Evolutionary conservation across 2,113 vertebrate species (phyloP).

Genomic region (Catharus minimus): DNA sequence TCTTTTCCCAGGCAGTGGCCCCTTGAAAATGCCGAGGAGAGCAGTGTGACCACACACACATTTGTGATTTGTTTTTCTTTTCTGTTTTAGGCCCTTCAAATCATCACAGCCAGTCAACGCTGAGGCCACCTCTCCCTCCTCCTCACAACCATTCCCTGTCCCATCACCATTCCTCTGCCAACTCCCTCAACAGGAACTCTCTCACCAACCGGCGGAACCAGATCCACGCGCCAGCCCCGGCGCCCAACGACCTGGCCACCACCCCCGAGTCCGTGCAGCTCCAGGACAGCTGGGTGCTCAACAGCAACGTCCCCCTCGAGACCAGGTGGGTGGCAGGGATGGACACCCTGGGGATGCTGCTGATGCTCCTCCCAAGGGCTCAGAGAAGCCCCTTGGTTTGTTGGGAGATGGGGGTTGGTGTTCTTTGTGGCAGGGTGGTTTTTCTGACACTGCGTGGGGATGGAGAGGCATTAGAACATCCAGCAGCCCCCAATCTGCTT

Average conservation of each 20-base stretch:
- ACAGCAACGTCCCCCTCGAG: constrained; percentile 96
- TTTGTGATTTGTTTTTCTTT: constrained; percentile 7
- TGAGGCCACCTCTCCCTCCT: constrained; percentile 93
- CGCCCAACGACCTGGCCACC: constrained; percentile 91
- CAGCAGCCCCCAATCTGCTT: not conserved
- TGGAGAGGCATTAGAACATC: not conserved
- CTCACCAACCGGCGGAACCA: constrained; percentile 92
- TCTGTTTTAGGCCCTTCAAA: constrained; percentile 88
- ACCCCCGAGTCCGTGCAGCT: constrained; percentile 97
- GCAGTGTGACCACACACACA: not conserved
- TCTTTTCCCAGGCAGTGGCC: not conserved
- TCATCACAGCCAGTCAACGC: constrained; percentile 94
- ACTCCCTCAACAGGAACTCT: constrained; percentile 97
- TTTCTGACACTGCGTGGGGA: rapidly evolving
- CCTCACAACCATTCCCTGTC: constrained; percentile 96
- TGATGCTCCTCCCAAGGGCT: rapidly evolving
- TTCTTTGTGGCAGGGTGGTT: rapidly evolving
- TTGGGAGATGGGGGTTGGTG: not conserved
- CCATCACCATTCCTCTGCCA: constrained; percentile 94
- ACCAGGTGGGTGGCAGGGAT: constrained; percentile 81
- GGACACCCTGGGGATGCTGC: rapidly evolving
- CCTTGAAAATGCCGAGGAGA: not conserved
- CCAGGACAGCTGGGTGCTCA: constrained; percentile 99
- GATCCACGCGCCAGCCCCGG: constrained; percentile 86
- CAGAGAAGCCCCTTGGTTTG: rapidly evolving